Evolutionary conservation across 2,113 vertebrate species (phyloP).

Genomic region (Pica pica): DNA sequence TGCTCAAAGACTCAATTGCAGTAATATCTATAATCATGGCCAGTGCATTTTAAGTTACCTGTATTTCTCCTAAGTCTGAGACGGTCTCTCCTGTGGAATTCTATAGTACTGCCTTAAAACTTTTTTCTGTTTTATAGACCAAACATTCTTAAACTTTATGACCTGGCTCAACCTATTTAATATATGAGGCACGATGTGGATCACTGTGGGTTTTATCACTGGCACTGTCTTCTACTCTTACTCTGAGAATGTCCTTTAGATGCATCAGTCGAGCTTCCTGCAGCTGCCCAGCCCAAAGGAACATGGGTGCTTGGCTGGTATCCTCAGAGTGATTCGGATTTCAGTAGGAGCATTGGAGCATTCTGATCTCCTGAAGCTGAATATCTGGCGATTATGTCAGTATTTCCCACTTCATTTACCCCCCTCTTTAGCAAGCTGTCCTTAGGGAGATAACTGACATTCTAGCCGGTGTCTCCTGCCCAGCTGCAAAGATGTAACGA

Average conservation of each 20-base stretch:
- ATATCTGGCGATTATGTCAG: not conserved
- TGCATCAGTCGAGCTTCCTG: not conserved
- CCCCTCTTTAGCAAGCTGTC: not conserved
- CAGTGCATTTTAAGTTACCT: not conserved
- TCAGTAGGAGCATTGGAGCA: not conserved
- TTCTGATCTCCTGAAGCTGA: not conserved
- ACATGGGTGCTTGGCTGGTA: not conserved
- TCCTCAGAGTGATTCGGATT: not conserved
- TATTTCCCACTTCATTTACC: not conserved
- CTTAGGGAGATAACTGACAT: not conserved
- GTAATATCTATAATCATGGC: not conserved
- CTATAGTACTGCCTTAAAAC: not conserved
- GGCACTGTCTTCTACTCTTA: not conserved
- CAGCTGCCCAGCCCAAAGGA: not conserved
- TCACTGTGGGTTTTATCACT: not conserved
- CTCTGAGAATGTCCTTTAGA: not conserved
- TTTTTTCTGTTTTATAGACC: not conserved
- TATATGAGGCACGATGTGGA: not conserved
- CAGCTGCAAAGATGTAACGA: not conserved
- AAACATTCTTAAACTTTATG: not conserved
- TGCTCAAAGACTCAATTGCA: not conserved
- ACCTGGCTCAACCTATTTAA: not conserved
- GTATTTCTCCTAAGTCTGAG: not conserved
- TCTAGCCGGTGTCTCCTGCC: not conserved
- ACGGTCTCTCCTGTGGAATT: not conserved